Percentiles rank a stretch among this genome's conserved stretches.
These are phyloP conservation scores for Apistogramma diplotaenia DNA, from an alignment of 2,113 vertebrate genomes.

Conservation along the genomic window DNA sequence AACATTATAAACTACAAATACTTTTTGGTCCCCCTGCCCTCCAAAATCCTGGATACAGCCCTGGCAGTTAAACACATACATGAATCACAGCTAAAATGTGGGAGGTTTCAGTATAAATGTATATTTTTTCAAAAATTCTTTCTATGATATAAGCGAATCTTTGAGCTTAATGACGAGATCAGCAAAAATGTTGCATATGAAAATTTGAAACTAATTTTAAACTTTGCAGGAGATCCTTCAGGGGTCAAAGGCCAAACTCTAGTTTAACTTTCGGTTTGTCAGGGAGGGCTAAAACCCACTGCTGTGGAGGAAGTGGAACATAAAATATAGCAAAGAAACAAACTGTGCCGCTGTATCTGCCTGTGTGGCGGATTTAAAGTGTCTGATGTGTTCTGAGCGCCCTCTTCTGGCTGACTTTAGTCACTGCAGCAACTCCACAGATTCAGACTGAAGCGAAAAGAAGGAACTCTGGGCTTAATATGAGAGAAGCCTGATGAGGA, in stretches of 20 bases:
- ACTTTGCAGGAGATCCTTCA: not conserved
- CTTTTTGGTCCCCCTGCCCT: not conserved
- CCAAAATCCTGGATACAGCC: not conserved
- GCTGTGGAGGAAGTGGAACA: not conserved
- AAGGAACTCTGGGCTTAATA: not conserved
- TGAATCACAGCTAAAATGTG: not conserved
- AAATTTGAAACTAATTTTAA: no score
- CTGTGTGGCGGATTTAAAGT: not conserved
- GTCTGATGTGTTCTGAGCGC: not conserved
- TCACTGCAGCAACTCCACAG: not conserved
- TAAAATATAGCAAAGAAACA: not conserved
- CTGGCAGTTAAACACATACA: not conserved
- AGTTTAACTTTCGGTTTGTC: not conserved
- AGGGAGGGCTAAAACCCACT: not conserved
- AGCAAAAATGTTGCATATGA: no score
- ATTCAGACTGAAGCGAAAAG: not conserved
- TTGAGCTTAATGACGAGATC: no score
- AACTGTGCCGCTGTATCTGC: not conserved
- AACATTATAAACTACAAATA: no score
- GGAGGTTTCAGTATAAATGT: rapidly evolving
- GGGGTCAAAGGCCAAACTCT: not conserved
- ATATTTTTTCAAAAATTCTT: no score
- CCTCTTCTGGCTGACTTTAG: not conserved
- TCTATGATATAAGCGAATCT: no score
- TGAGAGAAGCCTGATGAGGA: not conserved